phyloP scores from a whole-genome alignment of 1,140 invertebrate genomes.

The Chrysopa pallens region DNA sequence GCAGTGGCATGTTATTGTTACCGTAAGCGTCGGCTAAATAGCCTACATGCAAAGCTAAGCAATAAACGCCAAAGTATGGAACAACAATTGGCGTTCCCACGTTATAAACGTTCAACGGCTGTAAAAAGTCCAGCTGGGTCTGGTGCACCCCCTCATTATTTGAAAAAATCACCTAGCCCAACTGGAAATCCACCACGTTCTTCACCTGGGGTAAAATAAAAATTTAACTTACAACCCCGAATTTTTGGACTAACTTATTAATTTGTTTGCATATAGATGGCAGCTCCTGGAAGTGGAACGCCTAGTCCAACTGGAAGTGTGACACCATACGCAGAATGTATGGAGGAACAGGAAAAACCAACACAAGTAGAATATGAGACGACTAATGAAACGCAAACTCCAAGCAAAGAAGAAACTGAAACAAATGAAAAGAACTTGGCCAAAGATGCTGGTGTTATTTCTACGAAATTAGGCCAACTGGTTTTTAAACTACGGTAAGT shows the following conservation, averaged over 20 bases:
- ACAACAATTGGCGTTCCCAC: conserved; percentile 36
- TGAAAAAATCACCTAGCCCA: conserved; percentile 77
- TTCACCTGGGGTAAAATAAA: conserved; percentile 23
- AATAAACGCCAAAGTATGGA: conserved; percentile 20
- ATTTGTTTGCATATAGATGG: conserved; percentile 9
- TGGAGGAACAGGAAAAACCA: conserved; percentile 25
- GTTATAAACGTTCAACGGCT: conserved; percentile 41
- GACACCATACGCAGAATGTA: conserved; percentile 22
- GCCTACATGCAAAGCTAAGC: conserved; percentile 13
- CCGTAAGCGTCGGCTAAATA: conserved; percentile 20
- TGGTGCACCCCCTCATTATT: conserved; percentile 46
- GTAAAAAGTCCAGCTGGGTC: conserved; percentile 44
- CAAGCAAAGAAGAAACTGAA: conserved; percentile 38
- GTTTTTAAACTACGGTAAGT: conserved; percentile 63
- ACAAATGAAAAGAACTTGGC: conserved; percentile 38
- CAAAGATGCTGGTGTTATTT: conserved; percentile 26
- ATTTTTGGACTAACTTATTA: conserved; percentile 2
- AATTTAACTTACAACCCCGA: neutral
- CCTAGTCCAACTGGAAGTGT: conserved; percentile 18
- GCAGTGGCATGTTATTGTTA: conserved; percentile 40
- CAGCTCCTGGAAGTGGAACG: conserved; percentile 14
- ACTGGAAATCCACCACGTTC: conserved; percentile 33
- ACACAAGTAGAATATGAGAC: conserved; percentile 27
- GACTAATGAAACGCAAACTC: conserved; percentile 13
- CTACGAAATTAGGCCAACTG: conserved; percentile 54